Evolutionary conservation across 1,140 invertebrate genomes (phyloP).

Genomic region (Nymphalis io): DNA sequence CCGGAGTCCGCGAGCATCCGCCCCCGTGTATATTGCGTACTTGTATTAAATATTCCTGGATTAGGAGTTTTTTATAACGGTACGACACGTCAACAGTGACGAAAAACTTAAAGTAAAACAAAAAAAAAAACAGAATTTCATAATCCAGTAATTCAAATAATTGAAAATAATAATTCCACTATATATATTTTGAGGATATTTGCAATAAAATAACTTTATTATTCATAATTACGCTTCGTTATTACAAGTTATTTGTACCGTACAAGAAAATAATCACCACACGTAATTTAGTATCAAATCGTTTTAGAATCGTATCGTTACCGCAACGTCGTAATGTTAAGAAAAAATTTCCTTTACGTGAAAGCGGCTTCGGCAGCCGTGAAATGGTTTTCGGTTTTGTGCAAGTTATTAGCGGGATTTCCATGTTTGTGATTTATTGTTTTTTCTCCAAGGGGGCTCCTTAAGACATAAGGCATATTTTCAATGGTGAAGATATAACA

Average conservation of each 20-base stretch:
- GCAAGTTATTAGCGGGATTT: slow-evolving; percentile 79
- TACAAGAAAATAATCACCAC: no score
- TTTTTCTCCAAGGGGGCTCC: slow-evolving; percentile 48
- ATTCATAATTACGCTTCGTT: no score
- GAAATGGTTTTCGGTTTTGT: slow-evolving; percentile 80
- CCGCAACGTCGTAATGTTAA: slow-evolving; percentile 33
- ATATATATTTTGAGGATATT: no score
- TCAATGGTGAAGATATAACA: slow-evolving; percentile 43
- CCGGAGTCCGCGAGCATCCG: slow-evolving; percentile 67
- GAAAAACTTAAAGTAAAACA: background rate
- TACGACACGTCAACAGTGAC: slow-evolving; percentile 23
- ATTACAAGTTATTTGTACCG: no score
- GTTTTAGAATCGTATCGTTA: slow-evolving; percentile 30
- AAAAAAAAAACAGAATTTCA: no score
- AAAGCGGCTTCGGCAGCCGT: slow-evolving; percentile 65
- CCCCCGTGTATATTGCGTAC: slow-evolving; percentile 65
- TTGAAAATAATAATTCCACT: no score
- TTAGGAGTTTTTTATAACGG: slow-evolving; percentile 42
- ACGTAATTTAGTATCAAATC: background rate
- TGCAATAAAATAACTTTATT: no score
- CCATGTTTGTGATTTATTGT: slow-evolving; percentile 80
- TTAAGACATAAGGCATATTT: slow-evolving; percentile 53
- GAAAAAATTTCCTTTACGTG: slow-evolving; percentile 37
- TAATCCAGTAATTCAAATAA: no score
- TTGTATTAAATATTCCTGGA: slow-evolving; percentile 78